Conservation (phyloP, 2,113 vertebrate genomes). For the Paramormyrops kingsleyae region DNA sequence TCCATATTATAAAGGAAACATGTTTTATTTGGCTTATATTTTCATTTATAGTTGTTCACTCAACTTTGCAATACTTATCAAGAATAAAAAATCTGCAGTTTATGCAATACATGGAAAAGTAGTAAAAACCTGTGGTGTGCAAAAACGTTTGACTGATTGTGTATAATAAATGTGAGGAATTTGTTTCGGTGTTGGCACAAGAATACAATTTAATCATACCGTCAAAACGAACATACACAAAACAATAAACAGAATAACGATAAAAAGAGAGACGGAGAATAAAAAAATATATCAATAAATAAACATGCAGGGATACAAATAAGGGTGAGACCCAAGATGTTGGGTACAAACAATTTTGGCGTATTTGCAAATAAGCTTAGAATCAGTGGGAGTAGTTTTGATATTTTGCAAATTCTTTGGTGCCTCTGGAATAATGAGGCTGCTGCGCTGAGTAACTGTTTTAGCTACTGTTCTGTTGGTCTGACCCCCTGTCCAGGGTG, state of each 20-base stretch:
- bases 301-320: not conserved
- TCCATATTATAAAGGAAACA: too few species aligned
- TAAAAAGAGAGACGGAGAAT: not conserved
- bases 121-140: too few species aligned
- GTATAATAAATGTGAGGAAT: not conserved
- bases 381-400: not conserved
- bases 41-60: too few species aligned
- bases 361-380: not conserved
- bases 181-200: not conserved
- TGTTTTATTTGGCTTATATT: too few species aligned
- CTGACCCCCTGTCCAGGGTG: not conserved
- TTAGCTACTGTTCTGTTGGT: not conserved
- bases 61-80: too few species aligned
- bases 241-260: not conserved
- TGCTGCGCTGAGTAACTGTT: not conserved
- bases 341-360: not conserved
- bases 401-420: not conserved
- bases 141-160: too few species aligned
- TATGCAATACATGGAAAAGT: too few species aligned
- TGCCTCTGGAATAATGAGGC: not conserved
- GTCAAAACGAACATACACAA: not conserved
- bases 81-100: too few species aligned
- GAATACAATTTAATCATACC: not conserved
- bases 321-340: not conserved
- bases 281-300: not conserved